Evolutionary conservation across 2,113 vertebrate species (phyloP).

Genomic region (Podarcis raffonei): DNA sequence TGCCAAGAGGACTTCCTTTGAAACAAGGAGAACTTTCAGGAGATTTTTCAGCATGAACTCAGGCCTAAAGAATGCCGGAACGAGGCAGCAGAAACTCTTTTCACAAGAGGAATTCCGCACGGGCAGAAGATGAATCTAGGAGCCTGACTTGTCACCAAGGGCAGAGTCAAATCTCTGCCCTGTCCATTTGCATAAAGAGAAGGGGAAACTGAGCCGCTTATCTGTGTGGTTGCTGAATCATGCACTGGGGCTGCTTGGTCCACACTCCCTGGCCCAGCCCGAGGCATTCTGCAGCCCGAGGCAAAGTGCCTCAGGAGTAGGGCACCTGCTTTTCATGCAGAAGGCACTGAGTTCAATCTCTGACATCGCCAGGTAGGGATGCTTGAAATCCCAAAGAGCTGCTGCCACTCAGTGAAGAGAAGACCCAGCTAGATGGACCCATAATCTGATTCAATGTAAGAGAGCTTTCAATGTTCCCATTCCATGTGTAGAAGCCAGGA

Average conservation of each 20-base stretch:
- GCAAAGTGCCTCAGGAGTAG: too few species aligned
- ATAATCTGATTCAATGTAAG: too few species aligned
- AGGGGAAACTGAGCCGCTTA: background rate
- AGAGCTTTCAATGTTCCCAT: too few species aligned
- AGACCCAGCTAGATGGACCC: too few species aligned
- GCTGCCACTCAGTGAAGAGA: too few species aligned
- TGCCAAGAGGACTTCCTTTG: slow-evolving; percentile 19
- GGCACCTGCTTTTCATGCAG: too few species aligned
- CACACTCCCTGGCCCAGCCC: background rate
- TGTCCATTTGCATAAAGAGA: background rate
- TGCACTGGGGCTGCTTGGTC: background rate
- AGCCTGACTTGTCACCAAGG: background rate
- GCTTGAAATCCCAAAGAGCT: too few species aligned
- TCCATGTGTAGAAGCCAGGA: too few species aligned
- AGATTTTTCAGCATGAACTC: slow-evolving; percentile 18
- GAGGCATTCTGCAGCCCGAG: background rate
- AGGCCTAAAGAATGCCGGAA: slow-evolving; percentile 12
- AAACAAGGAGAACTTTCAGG: slow-evolving; percentile 4
- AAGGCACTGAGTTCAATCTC: too few species aligned
- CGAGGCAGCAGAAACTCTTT: slow-evolving; percentile 24
- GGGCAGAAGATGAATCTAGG: background rate
- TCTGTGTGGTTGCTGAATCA: background rate
- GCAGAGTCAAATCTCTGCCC: background rate
- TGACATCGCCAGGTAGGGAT: too few species aligned
- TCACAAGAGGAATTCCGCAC: slow-evolving; percentile 20